Percentiles rank a stretch among this genome's conserved stretches.
phyloP scores from a whole-genome alignment of 2,888 invertebrate genomes.

The Branchellion lobata region DNA sequence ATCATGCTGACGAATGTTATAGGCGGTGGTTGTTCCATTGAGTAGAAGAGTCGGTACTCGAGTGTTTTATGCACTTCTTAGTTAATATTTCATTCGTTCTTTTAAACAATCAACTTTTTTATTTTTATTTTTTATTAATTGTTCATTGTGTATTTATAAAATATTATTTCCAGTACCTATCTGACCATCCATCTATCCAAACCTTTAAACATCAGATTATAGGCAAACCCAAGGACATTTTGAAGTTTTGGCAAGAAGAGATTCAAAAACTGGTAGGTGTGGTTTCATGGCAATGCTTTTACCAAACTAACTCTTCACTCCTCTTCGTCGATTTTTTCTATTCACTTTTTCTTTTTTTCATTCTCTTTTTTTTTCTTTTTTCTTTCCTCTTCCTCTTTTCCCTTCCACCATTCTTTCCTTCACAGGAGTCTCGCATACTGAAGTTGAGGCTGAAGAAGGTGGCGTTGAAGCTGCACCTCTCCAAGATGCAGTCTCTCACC shows the following conservation, averaged over 20 bases:
- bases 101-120: too few relatives aligned
- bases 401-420: neutral
- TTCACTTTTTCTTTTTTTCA: too few relatives aligned
- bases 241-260: conserved; percentile 42
- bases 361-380: too few relatives aligned
- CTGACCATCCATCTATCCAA: too few relatives aligned
- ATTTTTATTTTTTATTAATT: too few relatives aligned
- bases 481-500: conserved; percentile 41
- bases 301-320: neutral
- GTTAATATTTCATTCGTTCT: too few relatives aligned
- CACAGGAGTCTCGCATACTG: conserved; percentile 26
- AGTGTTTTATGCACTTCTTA: too few relatives aligned
- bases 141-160: too few relatives aligned
- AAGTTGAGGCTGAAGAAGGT: conserved; percentile 39
- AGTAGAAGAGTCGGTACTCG: too few relatives aligned
- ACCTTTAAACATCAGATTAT: neutral
- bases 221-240: conserved; percentile 8
- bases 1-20: too few relatives aligned
- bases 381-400: neutral
- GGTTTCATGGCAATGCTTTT: neutral
- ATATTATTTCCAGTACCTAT: too few relatives aligned
- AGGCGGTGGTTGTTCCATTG: too few relatives aligned
- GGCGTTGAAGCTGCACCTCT: conserved; percentile 31
- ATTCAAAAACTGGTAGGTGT: conserved; percentile 28
- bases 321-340: neutral